Base-by-base conservation (phyloP, 2,797 vertebrate species). In the Coluber constrictor region DNA sequence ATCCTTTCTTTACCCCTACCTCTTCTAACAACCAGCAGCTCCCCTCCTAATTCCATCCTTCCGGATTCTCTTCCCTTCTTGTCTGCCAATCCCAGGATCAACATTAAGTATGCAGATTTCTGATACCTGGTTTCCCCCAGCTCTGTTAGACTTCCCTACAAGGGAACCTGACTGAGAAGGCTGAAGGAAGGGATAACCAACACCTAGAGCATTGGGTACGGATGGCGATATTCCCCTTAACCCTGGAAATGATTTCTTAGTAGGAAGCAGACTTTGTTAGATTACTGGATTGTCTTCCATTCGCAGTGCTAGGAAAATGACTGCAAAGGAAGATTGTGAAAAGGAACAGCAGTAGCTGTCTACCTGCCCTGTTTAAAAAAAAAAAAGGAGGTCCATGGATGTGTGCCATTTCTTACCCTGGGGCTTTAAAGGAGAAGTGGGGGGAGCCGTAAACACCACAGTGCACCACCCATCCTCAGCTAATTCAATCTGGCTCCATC, bases 401-500 rank as follows among this genome's bases (percentile, higher is more conserved):
- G 55, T 27, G 43, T 91, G 79, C 11, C 37, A 32, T 18, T 55
- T 79, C 56, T 91, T 51, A 54, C 20, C 43, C 86, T 86, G n/a
- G 66, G 87, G 47, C 43, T 88, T 91, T 89, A 13, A 56, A 83
- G 23, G 87, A 55, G 63, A 13, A 9, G 20, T 61, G 27, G 6
- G 92, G 27, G 15, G 90, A 5, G 66, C 27, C 43, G 23, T 63
- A 25, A 70, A 87, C 29, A 10, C 51, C 25, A 51, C 60, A 32
- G 9, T 87, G 59, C 88, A 1, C 60, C 29, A 47, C 59, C 79
- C 91, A 9, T 87, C 57, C 91, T 61, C 23, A 6, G 79, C 91
- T 92, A 92, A 92, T 92, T 93, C 83, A 92, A 92, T 90, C 90
- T 92, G 88, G 91, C 90, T 93, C 90, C 70, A 91, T 93, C 93